These are phyloP conservation scores for Platypus cylindrus DNA, from an alignment of 2,888 invertebrate genomes.

Conservation along the genomic window DNA sequence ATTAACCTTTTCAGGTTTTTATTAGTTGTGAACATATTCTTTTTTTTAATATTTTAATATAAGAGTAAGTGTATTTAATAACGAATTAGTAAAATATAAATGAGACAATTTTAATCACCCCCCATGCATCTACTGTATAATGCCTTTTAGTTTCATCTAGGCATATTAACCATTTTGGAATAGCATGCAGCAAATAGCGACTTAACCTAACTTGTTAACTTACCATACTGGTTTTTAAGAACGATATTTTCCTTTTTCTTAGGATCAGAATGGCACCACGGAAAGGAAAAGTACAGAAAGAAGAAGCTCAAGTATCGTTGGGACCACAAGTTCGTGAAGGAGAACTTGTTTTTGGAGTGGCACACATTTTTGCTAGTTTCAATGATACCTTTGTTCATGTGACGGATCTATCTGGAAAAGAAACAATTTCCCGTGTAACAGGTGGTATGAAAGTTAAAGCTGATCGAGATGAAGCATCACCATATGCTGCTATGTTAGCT, in stretches of 20 bases:
- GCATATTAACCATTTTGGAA: too few relatives aligned
- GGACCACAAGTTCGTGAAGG: conserved; percentile 96
- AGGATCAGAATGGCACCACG: conserved; percentile 76
- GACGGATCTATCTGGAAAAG: conserved; percentile 95
- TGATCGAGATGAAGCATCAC: conserved; percentile 98
- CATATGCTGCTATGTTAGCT: conserved; percentile 99
- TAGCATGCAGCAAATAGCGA: too few relatives aligned
- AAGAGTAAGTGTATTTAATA: too few relatives aligned
- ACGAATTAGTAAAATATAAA: too few relatives aligned
- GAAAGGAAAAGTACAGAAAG: conserved; percentile 93
- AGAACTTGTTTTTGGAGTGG: conserved; percentile 96
- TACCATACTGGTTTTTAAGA: too few relatives aligned
- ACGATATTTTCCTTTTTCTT: conserved; percentile 5
- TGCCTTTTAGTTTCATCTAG: too few relatives aligned
- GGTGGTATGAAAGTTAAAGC: conserved; percentile 99
- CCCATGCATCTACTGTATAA: too few relatives aligned
- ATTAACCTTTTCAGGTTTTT: too few relatives aligned
- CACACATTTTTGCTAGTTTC: conserved; percentile 99
- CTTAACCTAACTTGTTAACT: too few relatives aligned
- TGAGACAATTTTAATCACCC: too few relatives aligned
- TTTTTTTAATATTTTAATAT: too few relatives aligned
- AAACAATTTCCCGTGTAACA: conserved; percentile 90
- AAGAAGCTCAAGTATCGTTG: conserved; percentile 90
- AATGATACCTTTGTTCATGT: conserved; percentile 99
- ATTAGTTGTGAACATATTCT: too few relatives aligned